Conservation (phyloP, 2,113 vertebrate genomes). For the Aythya baeri region DNA sequence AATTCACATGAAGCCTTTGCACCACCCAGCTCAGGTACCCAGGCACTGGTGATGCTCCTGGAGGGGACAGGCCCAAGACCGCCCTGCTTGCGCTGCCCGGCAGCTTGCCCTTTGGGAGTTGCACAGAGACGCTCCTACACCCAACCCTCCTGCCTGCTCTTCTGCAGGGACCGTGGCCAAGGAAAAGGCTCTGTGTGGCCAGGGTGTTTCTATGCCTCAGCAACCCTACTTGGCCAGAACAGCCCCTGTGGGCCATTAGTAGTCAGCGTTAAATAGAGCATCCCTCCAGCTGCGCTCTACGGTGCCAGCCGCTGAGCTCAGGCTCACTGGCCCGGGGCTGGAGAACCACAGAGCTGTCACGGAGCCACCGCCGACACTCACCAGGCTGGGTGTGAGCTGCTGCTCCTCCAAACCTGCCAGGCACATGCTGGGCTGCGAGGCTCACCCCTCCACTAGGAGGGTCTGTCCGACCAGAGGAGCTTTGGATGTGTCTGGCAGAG, state of each 20-base stretch:
- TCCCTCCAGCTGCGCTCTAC: constrained; percentile 19
- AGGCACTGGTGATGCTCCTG: not conserved
- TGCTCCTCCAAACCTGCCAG: not conserved
- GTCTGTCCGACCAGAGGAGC: not conserved
- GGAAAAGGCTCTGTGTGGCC: constrained; percentile 1
- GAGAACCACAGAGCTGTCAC: not conserved
- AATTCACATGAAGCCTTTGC: accelerated
- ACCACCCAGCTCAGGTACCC: not conserved
- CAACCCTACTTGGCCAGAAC: constrained; percentile 40
- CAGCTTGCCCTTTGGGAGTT: not conserved
- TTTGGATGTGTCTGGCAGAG: not conserved
- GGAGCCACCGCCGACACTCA: accelerated
- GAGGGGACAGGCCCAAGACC: accelerated
- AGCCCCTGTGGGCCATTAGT: not conserved
- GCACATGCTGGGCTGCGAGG: not conserved
- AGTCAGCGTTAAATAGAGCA: constrained; percentile 33
- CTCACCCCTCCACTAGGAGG: not conserved
- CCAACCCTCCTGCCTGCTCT: not conserved
- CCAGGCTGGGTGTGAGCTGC: not conserved
- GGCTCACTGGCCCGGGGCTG: not conserved
- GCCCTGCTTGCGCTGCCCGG: not conserved
- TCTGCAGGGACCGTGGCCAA: constrained; percentile 13
- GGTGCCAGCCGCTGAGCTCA: constrained; percentile 49
- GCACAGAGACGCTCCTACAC: not conserved
- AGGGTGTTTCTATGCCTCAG: constrained; percentile 36